These are phyloP conservation scores for Ernsta delagoae DNA, from an alignment of 2,888 invertebrate genomes.

Conservation along the genomic window DNA sequence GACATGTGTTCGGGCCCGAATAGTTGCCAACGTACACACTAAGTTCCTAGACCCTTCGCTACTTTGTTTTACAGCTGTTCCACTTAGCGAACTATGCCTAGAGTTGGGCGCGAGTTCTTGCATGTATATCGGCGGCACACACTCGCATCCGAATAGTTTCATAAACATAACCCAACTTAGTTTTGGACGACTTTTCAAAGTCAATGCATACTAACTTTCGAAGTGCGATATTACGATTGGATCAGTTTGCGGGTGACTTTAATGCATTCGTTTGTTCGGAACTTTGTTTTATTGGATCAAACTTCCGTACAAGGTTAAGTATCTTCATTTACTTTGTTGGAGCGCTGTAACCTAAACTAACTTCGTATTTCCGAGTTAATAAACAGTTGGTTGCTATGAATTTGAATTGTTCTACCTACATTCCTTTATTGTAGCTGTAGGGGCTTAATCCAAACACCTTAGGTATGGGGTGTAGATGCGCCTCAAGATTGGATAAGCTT, in stretches of 20 bases:
- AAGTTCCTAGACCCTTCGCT: conserved; percentile 84
- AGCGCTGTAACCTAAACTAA: conserved; percentile 51
- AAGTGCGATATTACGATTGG: conserved; percentile 83
- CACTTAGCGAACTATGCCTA: conserved; percentile 84
- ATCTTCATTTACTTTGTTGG: conserved; percentile 65
- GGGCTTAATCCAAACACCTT: too few relatives aligned
- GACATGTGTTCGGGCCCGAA: conserved; percentile 70
- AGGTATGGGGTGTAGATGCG: too few relatives aligned
- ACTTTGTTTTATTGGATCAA: conserved; percentile 80
- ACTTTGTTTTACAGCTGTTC: conserved; percentile 85
- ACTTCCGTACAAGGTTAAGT: conserved; percentile 75
- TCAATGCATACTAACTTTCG: conserved; percentile 79
- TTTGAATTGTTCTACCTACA: conserved; percentile 18
- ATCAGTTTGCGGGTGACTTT: conserved; percentile 81
- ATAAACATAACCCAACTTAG: conserved; percentile 85
- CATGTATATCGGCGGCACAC: conserved; percentile 83
- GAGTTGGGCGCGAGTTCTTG: conserved; percentile 84
- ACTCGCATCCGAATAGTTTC: conserved; percentile 83
- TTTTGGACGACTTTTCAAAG: conserved; percentile 85
- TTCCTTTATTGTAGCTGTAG: not conserved
- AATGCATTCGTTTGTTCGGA: conserved; percentile 83
- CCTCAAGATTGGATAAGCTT: too few relatives aligned
- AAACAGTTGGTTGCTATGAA: conserved; percentile 30
- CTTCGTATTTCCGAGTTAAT: conserved; percentile 46
- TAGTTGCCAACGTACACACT: conserved; percentile 76